phyloP scores from a whole-genome alignment of 2,113 vertebrate genomes.

The Nipponia nippon region DNA sequence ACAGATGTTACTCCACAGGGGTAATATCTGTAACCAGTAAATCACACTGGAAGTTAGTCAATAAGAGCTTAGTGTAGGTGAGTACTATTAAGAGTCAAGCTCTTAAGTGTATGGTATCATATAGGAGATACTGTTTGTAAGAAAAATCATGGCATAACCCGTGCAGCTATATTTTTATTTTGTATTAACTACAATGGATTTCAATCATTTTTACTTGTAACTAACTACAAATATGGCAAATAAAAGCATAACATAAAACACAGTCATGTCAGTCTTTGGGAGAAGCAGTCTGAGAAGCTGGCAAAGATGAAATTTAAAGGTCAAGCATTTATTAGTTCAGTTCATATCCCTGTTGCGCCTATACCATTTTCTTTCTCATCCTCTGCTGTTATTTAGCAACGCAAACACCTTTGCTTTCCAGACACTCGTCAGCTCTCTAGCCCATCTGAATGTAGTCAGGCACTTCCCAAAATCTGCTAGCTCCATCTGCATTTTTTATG shows the following conservation, averaged over 20 bases:
- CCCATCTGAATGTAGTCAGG: background rate
- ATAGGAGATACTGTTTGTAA: conserved; percentile 13
- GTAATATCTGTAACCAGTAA: conserved; percentile 1
- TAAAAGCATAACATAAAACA: conserved; percentile 53
- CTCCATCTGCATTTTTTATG: conserved; percentile 49
- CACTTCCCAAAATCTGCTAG: conserved; percentile 23
- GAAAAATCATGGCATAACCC: conserved; percentile 23
- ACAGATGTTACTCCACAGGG: background rate
- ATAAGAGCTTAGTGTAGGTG: background rate
- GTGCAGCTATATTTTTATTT: conserved; percentile 56
- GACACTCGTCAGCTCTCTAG: background rate
- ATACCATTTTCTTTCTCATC: conserved; percentile 14
- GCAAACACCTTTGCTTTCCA: conserved; percentile 42
- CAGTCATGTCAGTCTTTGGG: conserved; percentile 38
- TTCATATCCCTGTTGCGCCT: background rate
- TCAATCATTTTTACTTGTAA: conserved; percentile 60
- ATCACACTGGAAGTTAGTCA: conserved; percentile 22
- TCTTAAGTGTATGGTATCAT: conserved; percentile 26
- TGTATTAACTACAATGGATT: conserved; percentile 66
- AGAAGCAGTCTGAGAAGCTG: conserved; percentile 10
- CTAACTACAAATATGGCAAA: conserved; percentile 71
- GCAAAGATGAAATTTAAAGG: conserved; percentile 14
- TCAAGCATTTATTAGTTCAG: background rate
- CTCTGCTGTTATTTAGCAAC: conserved; percentile 29
- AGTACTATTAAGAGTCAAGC: conserved; percentile 16